A percentile compares a stretch with the other conserved stretches of the same genome.
phyloP scores from a whole-genome alignment of 2,113 vertebrate species.

The Piprites chloris region DNA sequence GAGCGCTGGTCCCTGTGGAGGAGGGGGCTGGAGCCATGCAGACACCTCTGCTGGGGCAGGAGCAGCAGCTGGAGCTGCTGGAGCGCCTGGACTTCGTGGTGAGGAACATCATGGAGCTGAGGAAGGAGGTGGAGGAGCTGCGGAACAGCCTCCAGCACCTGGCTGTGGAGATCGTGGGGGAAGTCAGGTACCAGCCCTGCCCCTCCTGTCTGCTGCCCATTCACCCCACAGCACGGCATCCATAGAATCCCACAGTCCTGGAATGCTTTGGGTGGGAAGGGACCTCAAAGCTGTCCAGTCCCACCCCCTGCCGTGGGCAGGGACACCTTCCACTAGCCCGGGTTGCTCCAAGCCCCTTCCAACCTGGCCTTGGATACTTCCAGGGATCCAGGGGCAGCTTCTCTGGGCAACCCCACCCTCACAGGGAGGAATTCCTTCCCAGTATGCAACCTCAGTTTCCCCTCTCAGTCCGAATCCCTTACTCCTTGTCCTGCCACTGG shows the following conservation, averaged over 20 bases:
- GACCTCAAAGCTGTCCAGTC: neutral
- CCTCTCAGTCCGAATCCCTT: accelerated
- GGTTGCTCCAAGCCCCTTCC: neutral
- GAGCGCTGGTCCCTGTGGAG: conserved; percentile 15
- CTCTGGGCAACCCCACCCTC: neutral
- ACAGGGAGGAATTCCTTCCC: neutral
- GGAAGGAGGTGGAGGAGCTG: conserved; percentile 85
- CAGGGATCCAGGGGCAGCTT: neutral
- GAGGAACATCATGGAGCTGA: conserved; percentile 76
- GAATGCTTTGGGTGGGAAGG: neutral
- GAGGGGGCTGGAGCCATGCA: neutral
- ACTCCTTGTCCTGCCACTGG: neutral
- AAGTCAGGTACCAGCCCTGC: conserved; percentile 76
- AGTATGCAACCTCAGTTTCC: accelerated
- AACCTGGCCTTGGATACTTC: accelerated
- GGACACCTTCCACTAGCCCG: accelerated
- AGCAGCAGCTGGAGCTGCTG: conserved; percentile 80
- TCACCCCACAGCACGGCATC: neutral
- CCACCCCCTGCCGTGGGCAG: neutral
- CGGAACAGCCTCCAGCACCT: conserved; percentile 80
- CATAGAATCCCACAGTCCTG: neutral
- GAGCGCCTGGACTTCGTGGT: conserved; percentile 86
- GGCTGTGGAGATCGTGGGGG: conserved; percentile 81
- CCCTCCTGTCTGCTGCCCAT: accelerated
- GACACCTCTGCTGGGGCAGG: conserved; percentile 15